Evolutionary conservation across 2,888 invertebrate genomes (phyloP).

Genomic region (Polymixis lichenea): DNA sequence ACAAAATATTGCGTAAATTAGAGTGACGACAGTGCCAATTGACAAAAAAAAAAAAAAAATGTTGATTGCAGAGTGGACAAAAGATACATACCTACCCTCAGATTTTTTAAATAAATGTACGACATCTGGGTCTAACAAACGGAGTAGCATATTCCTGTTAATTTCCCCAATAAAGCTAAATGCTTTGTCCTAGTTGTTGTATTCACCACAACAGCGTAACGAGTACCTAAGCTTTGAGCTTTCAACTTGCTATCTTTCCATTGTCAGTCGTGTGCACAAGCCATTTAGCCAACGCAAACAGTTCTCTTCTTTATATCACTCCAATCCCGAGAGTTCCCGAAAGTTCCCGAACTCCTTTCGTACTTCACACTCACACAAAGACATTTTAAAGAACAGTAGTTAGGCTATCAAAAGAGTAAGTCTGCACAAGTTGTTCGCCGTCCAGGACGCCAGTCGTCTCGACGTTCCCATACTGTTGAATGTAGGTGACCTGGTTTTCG

Average conservation of each 20-base stretch:
- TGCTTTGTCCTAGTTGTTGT: not conserved
- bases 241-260: slow-evolving; percentile 7
- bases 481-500: slow-evolving; percentile 78
- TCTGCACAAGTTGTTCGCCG: slow-evolving; percentile 31
- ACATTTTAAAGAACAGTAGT: slow-evolving; percentile 33
- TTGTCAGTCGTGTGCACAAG: slow-evolving; percentile 1
- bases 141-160: not conserved
- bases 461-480: slow-evolving; percentile 51
- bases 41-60: not conserved
- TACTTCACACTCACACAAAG: slow-evolving; percentile 34
- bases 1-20: not conserved
- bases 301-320: slow-evolving; percentile 20
- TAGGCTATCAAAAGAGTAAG: slow-evolving; percentile 46
- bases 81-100: not conserved
- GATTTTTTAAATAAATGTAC: not conserved
- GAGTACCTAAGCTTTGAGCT: not conserved
- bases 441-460: slow-evolving; percentile 66
- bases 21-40: not conserved
- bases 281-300: slow-evolving; percentile 20
- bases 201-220: slow-evolving; percentile 6
- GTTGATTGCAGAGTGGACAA: not conserved
- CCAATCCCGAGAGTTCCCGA: slow-evolving; percentile 12
- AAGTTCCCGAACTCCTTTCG: slow-evolving; percentile 27
- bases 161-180: not conserved
- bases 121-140: not conserved